Base-by-base conservation (phyloP, 1,140 invertebrate genomes). In the Andricus grossulariae region DNA sequence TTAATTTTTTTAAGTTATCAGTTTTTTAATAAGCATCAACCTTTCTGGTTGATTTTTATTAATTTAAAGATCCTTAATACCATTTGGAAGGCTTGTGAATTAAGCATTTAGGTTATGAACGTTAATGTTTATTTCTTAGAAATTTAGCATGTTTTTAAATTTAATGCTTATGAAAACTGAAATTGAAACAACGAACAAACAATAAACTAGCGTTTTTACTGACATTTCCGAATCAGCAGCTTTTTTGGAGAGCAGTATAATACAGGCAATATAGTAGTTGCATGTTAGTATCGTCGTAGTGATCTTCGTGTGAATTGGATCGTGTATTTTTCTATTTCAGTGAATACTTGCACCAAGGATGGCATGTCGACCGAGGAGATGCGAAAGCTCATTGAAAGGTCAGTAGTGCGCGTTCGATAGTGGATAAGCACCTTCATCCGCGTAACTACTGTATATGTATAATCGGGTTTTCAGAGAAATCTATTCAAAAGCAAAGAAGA, bases 301-400 rank as follows among this genome's bases (percentile, higher is more conserved):
- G 82, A 82, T 86, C 87, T 88, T 90, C 89, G 88, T 90, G 85
- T 87, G 85, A 90, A 87, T 88, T 80, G 91, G 89, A 91, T 86
- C 89, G 89, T 92, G 91, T 93, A 90, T 93, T 91, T 88, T 86
- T 89, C 85, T 93, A 93, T 95, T 96, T 92, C 95, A 95, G 95
- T 95, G 91, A 94, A 91, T 91, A 88, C 93, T 89, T 93, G 93
- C 91, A 91, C 91, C 92, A 96, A 97, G 95, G 96, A 97, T 94
- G 95, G 95, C 93, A 95, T 97, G 95, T 95, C 96, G 93, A 96
- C 95, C 92, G 96, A 97, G 93, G 97, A 97, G 94, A 97, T 97
- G 96, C 94, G 96, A 93, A 97, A 97, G 95, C 95, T 98, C 92
- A 96, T 98, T 93, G 97, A 98, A 94, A 97, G 96, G 96, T 97